phyloP scores from a whole-genome alignment of 2,113 vertebrate genomes.

The Labrus mixtus region DNA sequence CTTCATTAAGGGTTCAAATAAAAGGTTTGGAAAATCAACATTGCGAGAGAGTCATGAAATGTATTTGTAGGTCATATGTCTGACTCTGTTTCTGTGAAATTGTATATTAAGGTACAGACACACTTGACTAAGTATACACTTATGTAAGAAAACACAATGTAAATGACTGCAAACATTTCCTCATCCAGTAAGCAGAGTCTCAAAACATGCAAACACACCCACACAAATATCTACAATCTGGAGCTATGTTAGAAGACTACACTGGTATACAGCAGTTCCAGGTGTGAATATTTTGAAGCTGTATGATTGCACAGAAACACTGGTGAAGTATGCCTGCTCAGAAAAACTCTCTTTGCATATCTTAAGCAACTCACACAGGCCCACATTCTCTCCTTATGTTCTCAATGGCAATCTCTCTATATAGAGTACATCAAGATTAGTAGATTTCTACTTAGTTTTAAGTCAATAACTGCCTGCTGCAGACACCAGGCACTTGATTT shows the following conservation, averaged over 20 bases:
- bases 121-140: not conserved
- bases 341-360: constrained; percentile 50
- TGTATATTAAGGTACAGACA: not conserved
- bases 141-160: not conserved
- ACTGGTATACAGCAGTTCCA: not conserved
- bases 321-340: constrained; percentile 29
- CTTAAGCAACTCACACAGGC: constrained; percentile 46
- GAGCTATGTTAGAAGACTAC: not conserved
- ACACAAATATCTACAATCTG: not conserved
- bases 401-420: constrained; percentile 6
- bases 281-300: constrained; percentile 41
- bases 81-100: not conserved
- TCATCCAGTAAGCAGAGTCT: constrained; percentile 2
- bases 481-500: constrained; percentile 38
- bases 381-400: constrained; percentile 23
- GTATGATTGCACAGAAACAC: constrained; percentile 7
- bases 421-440: not conserved
- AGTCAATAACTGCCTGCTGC: no score
- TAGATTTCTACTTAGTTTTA: no score
- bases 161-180: not conserved
- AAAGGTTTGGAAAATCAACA: not conserved
- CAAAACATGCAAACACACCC: not conserved
- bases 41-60: not conserved
- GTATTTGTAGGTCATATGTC: not conserved
- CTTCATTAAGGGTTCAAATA: not conserved